A percentile compares a stretch with the other conserved stretches of the same genome.
phyloP scores from a whole-genome alignment of 2,113 vertebrate species.

The Vicugna pacos region DNA sequence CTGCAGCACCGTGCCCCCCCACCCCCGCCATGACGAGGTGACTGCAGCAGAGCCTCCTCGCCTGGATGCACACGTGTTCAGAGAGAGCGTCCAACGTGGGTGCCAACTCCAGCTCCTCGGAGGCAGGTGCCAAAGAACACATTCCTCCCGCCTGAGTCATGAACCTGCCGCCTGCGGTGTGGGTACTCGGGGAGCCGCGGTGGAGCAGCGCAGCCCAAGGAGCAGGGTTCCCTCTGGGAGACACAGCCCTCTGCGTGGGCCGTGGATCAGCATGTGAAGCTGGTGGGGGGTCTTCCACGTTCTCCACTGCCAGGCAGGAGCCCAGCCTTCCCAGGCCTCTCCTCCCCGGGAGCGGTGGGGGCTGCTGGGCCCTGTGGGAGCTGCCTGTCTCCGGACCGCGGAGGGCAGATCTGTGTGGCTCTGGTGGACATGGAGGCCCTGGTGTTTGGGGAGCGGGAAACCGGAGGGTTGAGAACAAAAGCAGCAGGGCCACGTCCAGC shows the following conservation, averaged over 20 bases:
- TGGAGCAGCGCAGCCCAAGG: not conserved
- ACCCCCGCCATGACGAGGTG: not conserved
- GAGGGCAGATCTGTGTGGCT: rapidly evolving
- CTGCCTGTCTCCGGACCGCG: rapidly evolving
- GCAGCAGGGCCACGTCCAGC: too few species aligned
- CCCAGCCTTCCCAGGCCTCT: not conserved
- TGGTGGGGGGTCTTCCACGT: rapidly evolving
- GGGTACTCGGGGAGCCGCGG: not conserved
- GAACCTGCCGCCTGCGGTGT: rapidly evolving
- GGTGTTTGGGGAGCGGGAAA: rapidly evolving
- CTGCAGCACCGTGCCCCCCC: not conserved
- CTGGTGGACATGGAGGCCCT: rapidly evolving
- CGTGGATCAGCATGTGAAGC: not conserved
- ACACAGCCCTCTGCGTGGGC: rapidly evolving
- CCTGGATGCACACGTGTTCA: rapidly evolving
- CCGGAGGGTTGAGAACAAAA: not conserved
- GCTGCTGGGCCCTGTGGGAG: not conserved
- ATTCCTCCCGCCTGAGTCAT: not conserved
- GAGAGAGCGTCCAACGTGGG: not conserved
- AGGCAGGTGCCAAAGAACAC: not conserved
- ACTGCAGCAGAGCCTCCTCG: not conserved
- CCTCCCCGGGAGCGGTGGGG: too few species aligned
- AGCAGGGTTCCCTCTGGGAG: rapidly evolving
- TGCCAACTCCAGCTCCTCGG: not conserved
- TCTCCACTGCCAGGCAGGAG: not conserved